Base-by-base conservation (phyloP, 2,113 vertebrate genomes). In the Gobius niger region DNA sequence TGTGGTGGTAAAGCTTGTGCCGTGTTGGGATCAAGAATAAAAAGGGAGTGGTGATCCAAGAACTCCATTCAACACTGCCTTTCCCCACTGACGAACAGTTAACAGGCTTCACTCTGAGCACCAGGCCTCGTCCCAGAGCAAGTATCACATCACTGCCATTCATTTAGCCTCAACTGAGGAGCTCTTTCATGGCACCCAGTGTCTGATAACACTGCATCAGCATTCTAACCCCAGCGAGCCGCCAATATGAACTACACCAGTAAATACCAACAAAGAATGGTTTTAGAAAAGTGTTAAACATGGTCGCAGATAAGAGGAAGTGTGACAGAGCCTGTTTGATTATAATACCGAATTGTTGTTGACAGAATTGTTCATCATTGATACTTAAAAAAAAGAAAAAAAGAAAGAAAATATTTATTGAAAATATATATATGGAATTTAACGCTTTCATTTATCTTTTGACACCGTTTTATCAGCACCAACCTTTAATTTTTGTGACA, bases 121-220 rank as follows among this genome's bases (percentile, higher is more conserved):
- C n/a, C 63, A 10, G 40, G 44, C 14, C 47, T 7, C 3, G 7
- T 72, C 68, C 51, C 70, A 65, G 62, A n/a, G 7, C 49, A 75
- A 76, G 63, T 59, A 82, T 84, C 84, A 34, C 66, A 75, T 81
- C 47, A 62, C 78, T 63, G 57, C 52, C n/a, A 52, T 70, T 71
- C 47, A 75, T 88, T 77, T 72, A 80, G 12, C 44, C 53, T 61
- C 47, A 75, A 65, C 65, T 19, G 16, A 49, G 59, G 11, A 67
- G 54, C 4, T 68, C 67, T 70, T 88, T 82, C 41, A 82, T 66
- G 56, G 51, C 14, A 9, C 24, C 0, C 50, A 69, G 80, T 72
- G 57, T 66, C 69, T 0, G 10, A 63, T 83, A 76, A 78, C 68
- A 51, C 7, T 13, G 19, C 24, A 16, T 44, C 57, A 63, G 40